Evolutionary conservation across 2,888 invertebrate species (phyloP).

Genomic region (Nomada ruficornis): DNA sequence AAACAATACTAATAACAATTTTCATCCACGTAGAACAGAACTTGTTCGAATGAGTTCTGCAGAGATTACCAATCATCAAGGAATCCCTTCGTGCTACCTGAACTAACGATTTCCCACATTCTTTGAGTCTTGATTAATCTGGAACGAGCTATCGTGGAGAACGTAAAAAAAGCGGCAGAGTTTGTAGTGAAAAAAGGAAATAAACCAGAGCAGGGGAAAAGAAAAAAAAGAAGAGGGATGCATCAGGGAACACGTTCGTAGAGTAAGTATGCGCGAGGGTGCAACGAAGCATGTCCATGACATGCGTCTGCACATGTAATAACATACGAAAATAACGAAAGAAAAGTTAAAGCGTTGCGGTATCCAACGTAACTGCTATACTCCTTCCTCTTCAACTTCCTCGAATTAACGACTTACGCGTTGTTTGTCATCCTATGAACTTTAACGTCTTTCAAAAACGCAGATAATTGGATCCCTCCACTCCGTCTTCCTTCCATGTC

Average conservation of each 20-base stretch:
- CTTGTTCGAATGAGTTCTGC: not conserved
- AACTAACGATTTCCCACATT: constrained; percentile 44
- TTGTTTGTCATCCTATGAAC: constrained; percentile 8
- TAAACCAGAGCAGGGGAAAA: not conserved
- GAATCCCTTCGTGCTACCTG: constrained; percentile 15
- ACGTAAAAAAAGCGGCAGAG: not conserved
- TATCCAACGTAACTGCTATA: not conserved
- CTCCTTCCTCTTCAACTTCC: constrained; percentile 7
- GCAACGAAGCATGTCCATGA: constrained; percentile 50
- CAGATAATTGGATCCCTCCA: constrained; percentile 18
- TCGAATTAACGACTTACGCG: constrained; percentile 1
- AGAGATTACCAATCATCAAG: not conserved
- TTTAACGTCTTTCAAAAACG: constrained; percentile 23
- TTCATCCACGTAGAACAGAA: not conserved
- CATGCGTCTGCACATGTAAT: constrained; percentile 45
- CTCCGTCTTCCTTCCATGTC: not conserved
- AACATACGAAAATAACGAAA: constrained; percentile 53
- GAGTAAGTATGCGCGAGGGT: constrained; percentile 29
- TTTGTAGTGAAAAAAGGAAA: not conserved
- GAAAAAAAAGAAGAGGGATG: not conserved
- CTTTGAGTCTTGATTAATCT: constrained; percentile 32
- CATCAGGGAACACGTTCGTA: constrained; percentile 13
- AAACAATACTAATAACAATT: not conserved
- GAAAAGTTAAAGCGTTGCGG: constrained; percentile 38
- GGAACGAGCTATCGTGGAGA: constrained; percentile 29